Evolutionary conservation across 2,888 invertebrate genomes (phyloP), one percentile per base, ranked within the genome.

Genomic region (Himalopsyche japonica): DNA sequence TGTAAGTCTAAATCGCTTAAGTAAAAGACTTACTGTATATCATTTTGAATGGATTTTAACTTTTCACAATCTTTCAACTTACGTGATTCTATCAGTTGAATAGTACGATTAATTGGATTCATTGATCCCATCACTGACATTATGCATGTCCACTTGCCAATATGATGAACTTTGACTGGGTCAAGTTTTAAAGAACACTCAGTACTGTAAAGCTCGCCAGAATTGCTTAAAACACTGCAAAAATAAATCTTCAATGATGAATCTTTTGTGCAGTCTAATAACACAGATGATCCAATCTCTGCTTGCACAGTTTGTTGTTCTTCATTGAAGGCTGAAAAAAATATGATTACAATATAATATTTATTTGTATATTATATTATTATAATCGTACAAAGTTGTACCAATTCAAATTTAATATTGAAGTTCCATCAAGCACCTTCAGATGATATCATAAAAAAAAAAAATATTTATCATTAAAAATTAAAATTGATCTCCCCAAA

Each of bases 111-210:
- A 43, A 86, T 24, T 77, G 84, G 84, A 32, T 20, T 30, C 84
- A 87, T 84, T 4, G 86, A 70, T 27, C 85, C 82, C 5, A 18
- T 37, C 4, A 83, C 15, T 1, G 76, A 81, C 70, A 87, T 78
- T 24, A 78, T 70, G 43, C 86, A 86, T 4, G 82, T 84, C 86
- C 86, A 86, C 43, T 76, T 78, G 2, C 87, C 87, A 0, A 83
- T 49, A 37, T 84, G 43, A n/a, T 86, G 78, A 15, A 49, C 20
- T 57, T 79, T 86, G 15, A 87, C 82, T n/a, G 86, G 82, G 48
- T 82, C 27, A 32, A 87, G 37, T 0, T 5, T 77, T 15, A 34
- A 48, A 2, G 76, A 30, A 70, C 87, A 87, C 1, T 81, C 48
- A 7, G 79, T n/a, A 43, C 77, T 57, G 15, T 82, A 47, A 12